Base-by-base conservation (phyloP, 1,140 invertebrate genomes). In the Watersipora subatra region DNA sequence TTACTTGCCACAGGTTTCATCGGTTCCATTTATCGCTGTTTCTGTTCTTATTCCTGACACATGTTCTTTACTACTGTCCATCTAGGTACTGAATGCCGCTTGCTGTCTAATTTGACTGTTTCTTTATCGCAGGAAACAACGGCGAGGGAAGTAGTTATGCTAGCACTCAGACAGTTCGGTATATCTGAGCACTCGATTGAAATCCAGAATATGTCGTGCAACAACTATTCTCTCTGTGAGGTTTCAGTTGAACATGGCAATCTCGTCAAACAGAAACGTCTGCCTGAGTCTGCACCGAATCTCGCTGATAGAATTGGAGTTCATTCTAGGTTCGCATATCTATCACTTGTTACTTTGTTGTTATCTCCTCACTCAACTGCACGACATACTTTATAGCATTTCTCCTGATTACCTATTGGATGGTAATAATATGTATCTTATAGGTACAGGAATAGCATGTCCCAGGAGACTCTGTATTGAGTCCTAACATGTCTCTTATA, bases 141-240 rank as follows among this genome's bases (percentile, higher is more conserved):
- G 26, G 93, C 95, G 0, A 89, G 93, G 73, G 93, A 98, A 83
- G 93, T 98, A 59, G 93, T 98, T 0, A 97, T 98, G 92, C 81
- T 98, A 65, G 89, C 94, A 0, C 83, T 99, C 29, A 90, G 93
- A 76, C 94, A 98, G 77, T 98, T 97, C 81, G 91, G 92, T 57
- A 93, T 97, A 65, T 91, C 90, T 55, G 92, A 96, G 70, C 89
- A 90, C 1, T 75, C 76, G 25, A 62, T 29, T 20, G 61, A 64
- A 25, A 24, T 59, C 7, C 58, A 59, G 58, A 59, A 59, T 22
- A 59, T 59, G 22, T 70, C 55, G 67, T 74, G 57, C 65, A 82
- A 77, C 12, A 89, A 91, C 66, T 98, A 91, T 79, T 93, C 92
- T 25, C 80, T 98, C 1, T 95, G 93, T 79, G 94, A 98, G 82